A percentile compares a stretch with the other conserved stretches of the same genome.
Evolutionary conservation across 2,797 vertebrate species (phyloP).

Genomic region (Lycodopsis pacificus): DNA sequence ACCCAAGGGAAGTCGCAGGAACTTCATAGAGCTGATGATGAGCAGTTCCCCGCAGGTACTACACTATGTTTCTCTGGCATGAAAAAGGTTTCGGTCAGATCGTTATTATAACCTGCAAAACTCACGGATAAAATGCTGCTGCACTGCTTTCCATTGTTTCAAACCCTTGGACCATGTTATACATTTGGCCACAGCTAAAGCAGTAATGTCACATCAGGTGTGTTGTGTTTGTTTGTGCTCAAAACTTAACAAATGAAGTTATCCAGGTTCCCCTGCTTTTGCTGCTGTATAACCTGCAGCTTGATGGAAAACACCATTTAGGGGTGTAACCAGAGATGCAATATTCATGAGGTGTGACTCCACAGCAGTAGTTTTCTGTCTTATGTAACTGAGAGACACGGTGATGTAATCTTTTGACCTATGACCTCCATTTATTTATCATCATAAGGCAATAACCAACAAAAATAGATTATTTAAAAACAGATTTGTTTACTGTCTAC

Average conservation of each 20-base stretch:
- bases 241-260: neutral
- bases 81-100: neutral
- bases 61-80: neutral
- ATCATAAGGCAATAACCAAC: neutral
- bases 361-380: constrained; percentile 4
- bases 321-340: constrained; percentile 11
- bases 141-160: neutral
- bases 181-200: constrained; percentile 13
- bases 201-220: constrained; percentile 7
- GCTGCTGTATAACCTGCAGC: neutral
- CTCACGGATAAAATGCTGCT: neutral
- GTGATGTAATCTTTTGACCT: constrained; percentile 12
- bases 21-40: constrained; percentile 88
- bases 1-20: constrained; percentile 85
- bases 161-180: neutral
- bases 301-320: neutral
- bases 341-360: constrained; percentile 32
- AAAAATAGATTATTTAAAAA: neutral
- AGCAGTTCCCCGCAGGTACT: constrained; percentile 88
- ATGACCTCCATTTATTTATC: constrained; percentile 2
- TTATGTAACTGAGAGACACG: constrained; percentile 30
- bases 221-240: constrained; percentile 9
- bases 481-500: neutral
- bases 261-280: constrained; percentile 5
- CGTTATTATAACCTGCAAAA: neutral